Evolutionary conservation across 30 jellyfish, hydroid and myxozoan genomes (phyloP), one percentile per base, ranked within the genome.

Genomic region (Turritopsis rubra): DNA sequence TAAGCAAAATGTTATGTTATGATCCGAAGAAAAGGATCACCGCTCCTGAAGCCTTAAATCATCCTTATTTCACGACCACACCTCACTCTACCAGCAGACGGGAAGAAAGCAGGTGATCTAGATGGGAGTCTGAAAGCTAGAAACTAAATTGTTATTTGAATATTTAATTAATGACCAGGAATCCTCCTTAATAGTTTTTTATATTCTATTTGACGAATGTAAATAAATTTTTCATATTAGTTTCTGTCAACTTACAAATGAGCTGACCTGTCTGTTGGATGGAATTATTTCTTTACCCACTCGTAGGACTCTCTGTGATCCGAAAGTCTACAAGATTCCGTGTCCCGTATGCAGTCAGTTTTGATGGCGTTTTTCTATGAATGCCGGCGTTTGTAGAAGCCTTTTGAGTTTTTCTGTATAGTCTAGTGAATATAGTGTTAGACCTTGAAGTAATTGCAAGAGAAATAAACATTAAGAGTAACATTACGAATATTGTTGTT

Each of bases 1-100:
- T 93, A 17, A 93, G 84, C 26, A 65, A 53, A 27, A 27, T 93
- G 84, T 80, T 93, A 52, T 82, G 71, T 20, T 93, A 93, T 79
- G 84, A 88, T 28, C 96, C 96, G 30, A 72, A 81, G 7, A 82
- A 88, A 20, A 89, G 98, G 1, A 28, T 88, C 3, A 88, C 98
- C 7, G 96, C 98, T 16, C 77, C 75, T 8, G 95, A 93, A n/a
- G 92, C 97, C 22, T 52, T 91, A 68, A 72, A 65, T 24, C 98
- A 91, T 76, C 90, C 96, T 18, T 91, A 65, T 54, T 86, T 91
- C 7, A 65, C 85, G 16, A 24, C 77, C 30, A n/a, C 9, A 8
- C 16, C 77, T 68, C 30, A 23, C 7, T n/a, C 77, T 23, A 7
- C 28, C 31, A n/a, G 7, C 30, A 68, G 77, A 68, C 9, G 77